These are phyloP conservation scores for Synergus umbraculus DNA, from an alignment of 2,888 invertebrate species.

Conservation along the genomic window DNA sequence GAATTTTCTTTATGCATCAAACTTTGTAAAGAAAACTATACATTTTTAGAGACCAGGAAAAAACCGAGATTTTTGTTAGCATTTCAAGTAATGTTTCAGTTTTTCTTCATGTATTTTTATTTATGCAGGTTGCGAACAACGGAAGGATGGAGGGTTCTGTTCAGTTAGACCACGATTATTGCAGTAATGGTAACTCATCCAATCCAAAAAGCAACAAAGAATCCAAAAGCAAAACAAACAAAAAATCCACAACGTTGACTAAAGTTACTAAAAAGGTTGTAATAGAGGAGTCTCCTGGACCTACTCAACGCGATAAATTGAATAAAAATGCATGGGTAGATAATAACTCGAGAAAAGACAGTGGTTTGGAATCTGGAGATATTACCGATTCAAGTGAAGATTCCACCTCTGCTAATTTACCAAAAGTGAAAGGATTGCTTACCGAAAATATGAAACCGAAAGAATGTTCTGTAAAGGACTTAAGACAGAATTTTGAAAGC, in stretches of 20 bases:
- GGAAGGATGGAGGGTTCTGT: constrained; percentile 69
- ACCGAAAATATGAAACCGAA: not conserved
- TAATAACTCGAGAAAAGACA: constrained; percentile 74
- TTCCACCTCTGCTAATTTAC: constrained; percentile 12
- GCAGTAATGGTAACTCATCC: constrained; percentile 68
- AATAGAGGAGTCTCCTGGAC: constrained; percentile 35
- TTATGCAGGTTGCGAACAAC: constrained; percentile 36
- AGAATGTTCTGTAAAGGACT: not conserved
- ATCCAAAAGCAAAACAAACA: constrained; percentile 5
- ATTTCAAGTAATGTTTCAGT: not conserved
- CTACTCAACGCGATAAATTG: constrained; percentile 44
- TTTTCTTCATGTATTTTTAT: not conserved
- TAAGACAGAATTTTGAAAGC: not conserved
- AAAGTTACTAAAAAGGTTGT: constrained; percentile 46
- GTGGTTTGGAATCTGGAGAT: constrained; percentile 76
- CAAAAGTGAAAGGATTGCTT: not conserved
- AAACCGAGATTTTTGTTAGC: not conserved
- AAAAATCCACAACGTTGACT: constrained; percentile 43
- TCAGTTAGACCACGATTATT: constrained; percentile 82
- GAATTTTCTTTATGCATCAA: too few species aligned
- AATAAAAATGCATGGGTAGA: constrained; percentile 56
- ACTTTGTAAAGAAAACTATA: too few species aligned
- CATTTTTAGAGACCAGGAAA: too few species aligned
- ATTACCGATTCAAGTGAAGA: constrained; percentile 75
- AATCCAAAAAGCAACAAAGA: constrained; percentile 54